Base-by-base conservation (phyloP, 2,113 vertebrate genomes). In the Salminus brasiliensis region DNA sequence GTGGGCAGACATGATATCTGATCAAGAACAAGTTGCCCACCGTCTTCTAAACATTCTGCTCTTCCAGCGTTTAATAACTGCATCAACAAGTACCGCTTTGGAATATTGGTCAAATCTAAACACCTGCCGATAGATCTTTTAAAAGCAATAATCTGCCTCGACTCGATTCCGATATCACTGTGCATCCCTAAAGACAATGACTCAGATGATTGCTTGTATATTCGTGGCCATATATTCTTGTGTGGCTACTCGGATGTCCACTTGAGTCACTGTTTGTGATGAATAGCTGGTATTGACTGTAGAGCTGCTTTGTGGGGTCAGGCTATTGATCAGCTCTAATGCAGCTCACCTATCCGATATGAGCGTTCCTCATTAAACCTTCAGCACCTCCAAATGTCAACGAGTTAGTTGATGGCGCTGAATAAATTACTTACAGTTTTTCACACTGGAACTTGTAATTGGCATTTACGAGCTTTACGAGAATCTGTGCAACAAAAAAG, bases 291-390 rank as follows among this genome's bases (percentile, higher is more conserved):
- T 68, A 74, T 74, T 57, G 78, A 68, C 57, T 32, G 23, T 30
- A 18, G 62, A 45, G 62, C 18, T 52, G 39, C 36, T 45, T 34
- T n/a, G 25, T 43, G 36, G 49, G 78, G 39, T 74, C 29, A 12
- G 9, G 21, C 39, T 80, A 80, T 74, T 80, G 78, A 80, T 80
- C 62, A 74, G 27, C 78, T 67, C 71, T 74, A 57, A 74, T 80
- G 65, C 77, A 59, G 43, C 30, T 79, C 69, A 73, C 16, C 59
- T 70, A 53, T 79, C 69, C 49, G 73, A 27, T 47, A 59, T 57
- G 73, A 41, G 60, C 39, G 21, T 80, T 63, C 47, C 65, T 34
- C 70, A 80, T 80, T 67, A 80, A 66, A 39, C 36, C 62, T 23
- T 25, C 43, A 52, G 49, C 60, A 23, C 65, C 71, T 80, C 72